Evolutionary conservation across 2,888 invertebrate species (phyloP).

Genomic region (Atethmia centrago): DNA sequence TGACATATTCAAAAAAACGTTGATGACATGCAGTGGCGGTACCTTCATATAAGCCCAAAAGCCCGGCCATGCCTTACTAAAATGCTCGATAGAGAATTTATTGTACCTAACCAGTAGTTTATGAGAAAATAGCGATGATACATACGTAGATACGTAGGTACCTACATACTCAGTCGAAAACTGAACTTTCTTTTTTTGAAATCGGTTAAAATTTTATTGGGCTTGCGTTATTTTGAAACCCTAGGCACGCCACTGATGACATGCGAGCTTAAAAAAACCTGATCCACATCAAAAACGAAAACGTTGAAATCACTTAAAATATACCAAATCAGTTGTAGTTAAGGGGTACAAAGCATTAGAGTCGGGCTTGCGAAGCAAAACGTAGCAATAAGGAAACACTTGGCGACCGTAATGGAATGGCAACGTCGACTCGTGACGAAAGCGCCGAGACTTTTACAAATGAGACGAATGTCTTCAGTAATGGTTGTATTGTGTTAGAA

Average conservation of each 20-base stretch:
- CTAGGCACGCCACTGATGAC: too few relatives aligned
- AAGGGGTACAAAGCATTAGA: slow-evolving; percentile 1
- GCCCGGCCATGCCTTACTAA: too few relatives aligned
- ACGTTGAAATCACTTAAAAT: slow-evolving; percentile 7
- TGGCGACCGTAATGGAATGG: slow-evolving; percentile 42
- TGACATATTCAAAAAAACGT: slow-evolving; percentile 6
- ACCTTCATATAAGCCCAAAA: too few relatives aligned
- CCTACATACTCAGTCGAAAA: too few relatives aligned
- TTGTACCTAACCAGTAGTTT: too few relatives aligned
- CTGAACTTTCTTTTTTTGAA: too few relatives aligned
- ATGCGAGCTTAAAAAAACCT: not conserved
- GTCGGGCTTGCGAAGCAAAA: slow-evolving; percentile 18
- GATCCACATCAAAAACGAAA: slow-evolving; percentile 10
- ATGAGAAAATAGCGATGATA: too few relatives aligned
- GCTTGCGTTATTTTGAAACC: too few relatives aligned
- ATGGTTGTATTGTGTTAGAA: slow-evolving; percentile 12
- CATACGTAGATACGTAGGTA: too few relatives aligned
- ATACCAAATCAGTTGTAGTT: slow-evolving; percentile 7
- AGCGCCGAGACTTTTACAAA: slow-evolving; percentile 22
- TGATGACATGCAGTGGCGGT: too few relatives aligned
- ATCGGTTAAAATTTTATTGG: too few relatives aligned
- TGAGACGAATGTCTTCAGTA: slow-evolving; percentile 17
- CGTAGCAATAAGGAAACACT: slow-evolving; percentile 34
- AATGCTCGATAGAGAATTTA: too few relatives aligned
- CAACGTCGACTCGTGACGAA: slow-evolving; percentile 29